phyloP scores from a whole-genome alignment of 2,797 vertebrate genomes.

The Babyrousa celebensis region DNA sequence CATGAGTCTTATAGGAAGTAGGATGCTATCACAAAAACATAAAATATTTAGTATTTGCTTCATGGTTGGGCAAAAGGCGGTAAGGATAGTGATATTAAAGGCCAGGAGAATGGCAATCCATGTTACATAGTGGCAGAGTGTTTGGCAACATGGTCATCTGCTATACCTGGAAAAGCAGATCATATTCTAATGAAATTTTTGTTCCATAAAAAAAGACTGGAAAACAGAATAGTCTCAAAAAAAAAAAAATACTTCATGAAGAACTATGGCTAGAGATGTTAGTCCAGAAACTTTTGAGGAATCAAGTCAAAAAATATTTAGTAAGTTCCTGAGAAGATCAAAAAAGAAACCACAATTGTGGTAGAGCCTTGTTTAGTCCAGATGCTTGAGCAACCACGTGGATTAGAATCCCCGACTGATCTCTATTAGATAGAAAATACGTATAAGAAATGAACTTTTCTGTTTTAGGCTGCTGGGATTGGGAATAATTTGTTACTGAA shows the following conservation, averaged over 20 bases:
- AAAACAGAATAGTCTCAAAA: conserved; percentile 4
- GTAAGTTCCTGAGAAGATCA: background rate
- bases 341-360: background rate
- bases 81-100: background rate
- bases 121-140: background rate
- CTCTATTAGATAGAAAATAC: background rate
- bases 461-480: background rate
- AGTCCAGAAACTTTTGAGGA: background rate
- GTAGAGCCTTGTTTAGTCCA: background rate
- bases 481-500: background rate
- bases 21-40: background rate
- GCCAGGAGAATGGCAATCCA: background rate
- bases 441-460: background rate
- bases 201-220: background rate
- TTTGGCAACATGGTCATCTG: background rate
- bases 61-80: background rate
- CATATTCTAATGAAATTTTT: background rate
- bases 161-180: background rate
- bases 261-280: background rate
- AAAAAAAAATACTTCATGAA: background rate
- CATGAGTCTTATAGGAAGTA: background rate
- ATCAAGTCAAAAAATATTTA: background rate
- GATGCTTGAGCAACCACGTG: background rate
- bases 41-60: conserved; percentile 26
- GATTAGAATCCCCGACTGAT: background rate